These are phyloP conservation scores for Rhinichthys klamathensis DNA, from an alignment of 2,113 vertebrate genomes.

Conservation along the genomic window DNA sequence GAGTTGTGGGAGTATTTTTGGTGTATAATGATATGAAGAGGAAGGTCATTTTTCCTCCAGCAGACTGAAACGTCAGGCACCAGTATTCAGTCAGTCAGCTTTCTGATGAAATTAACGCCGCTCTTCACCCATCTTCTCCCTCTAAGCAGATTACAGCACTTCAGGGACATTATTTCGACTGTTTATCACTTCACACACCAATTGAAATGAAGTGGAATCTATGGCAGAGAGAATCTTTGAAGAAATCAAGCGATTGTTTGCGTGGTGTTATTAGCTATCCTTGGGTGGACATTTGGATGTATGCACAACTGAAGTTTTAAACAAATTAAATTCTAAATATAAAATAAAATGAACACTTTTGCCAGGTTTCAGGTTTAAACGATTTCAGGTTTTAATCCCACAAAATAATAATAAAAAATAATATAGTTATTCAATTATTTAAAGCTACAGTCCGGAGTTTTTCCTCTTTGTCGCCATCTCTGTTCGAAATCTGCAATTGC, in stretches of 20 bases:
- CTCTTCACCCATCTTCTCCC: slow-evolving; percentile 63
- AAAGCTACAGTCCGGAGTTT: no score
- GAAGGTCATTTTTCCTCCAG: slow-evolving; percentile 60
- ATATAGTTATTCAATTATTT: not conserved
- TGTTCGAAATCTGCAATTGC: no score
- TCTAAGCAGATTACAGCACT: slow-evolving; percentile 73
- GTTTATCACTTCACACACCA: slow-evolving; percentile 72
- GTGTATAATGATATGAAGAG: slow-evolving; percentile 70
- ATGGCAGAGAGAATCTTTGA: slow-evolving; percentile 60
- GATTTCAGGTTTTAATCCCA: not conserved
- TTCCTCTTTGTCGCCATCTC: no score
- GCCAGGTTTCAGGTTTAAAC: not conserved
- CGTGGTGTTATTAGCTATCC: not conserved
- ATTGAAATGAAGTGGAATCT: slow-evolving; percentile 74
- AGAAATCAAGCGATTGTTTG: slow-evolving; percentile 53
- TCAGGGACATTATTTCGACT: slow-evolving; percentile 73
- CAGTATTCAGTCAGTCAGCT: slow-evolving; percentile 63
- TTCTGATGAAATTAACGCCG: slow-evolving; percentile 74
- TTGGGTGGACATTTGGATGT: not conserved
- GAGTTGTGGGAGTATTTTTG: slow-evolving; percentile 66
- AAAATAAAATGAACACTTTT: not conserved
- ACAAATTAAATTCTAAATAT: not conserved
- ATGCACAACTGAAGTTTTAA: not conserved
- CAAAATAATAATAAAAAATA: not conserved
- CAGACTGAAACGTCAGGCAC: slow-evolving; percentile 65